These are phyloP conservation scores for Psix sp. DNA, from an alignment of 1,140 invertebrate species.

Conservation along the genomic window DNA sequence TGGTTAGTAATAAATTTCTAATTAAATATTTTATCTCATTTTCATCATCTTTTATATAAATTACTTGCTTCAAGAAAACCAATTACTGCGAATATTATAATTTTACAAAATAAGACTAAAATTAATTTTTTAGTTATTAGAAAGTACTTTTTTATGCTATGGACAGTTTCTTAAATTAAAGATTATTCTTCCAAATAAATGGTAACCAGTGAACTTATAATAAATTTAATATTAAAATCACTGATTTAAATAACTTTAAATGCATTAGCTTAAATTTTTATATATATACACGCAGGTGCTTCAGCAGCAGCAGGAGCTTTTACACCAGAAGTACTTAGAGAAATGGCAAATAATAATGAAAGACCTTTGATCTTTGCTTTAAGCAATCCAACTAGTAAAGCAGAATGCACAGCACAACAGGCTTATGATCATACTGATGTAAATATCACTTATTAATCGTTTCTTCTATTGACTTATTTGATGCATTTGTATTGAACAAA, in stretches of 20 bases:
- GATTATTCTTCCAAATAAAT: too few species aligned
- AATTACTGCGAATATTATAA: too few species aligned
- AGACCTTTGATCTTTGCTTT: slow-evolving; percentile 95
- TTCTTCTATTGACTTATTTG: too few species aligned
- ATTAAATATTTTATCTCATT: slow-evolving; percentile 8
- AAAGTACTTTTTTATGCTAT: too few species aligned
- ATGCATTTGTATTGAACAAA: too few species aligned
- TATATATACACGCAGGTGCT: slow-evolving; percentile 81
- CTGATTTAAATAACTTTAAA: slow-evolving; percentile 1
- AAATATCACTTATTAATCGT: slow-evolving; percentile 62
- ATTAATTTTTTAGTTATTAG: too few species aligned
- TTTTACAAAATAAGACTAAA: too few species aligned
- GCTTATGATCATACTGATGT: slow-evolving; percentile 93
- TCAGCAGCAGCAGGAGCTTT: slow-evolving; percentile 93
- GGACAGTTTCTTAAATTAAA: too few species aligned
- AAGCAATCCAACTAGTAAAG: slow-evolving; percentile 96
- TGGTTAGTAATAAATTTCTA: slow-evolving; percentile 77
- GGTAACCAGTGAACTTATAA: too few species aligned
- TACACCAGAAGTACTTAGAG: slow-evolving; percentile 88
- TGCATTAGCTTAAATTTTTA: slow-evolving; percentile 40
- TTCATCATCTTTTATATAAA: too few species aligned
- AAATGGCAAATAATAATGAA: slow-evolving; percentile 91
- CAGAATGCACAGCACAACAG: slow-evolving; percentile 96
- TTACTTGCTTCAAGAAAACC: too few species aligned
- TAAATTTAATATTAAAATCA: too few species aligned